Percentiles rank a stretch among this genome's conserved stretches.
phyloP scores from a whole-genome alignment of 2,888 invertebrate species.

The Habrosyne pyritoides region DNA sequence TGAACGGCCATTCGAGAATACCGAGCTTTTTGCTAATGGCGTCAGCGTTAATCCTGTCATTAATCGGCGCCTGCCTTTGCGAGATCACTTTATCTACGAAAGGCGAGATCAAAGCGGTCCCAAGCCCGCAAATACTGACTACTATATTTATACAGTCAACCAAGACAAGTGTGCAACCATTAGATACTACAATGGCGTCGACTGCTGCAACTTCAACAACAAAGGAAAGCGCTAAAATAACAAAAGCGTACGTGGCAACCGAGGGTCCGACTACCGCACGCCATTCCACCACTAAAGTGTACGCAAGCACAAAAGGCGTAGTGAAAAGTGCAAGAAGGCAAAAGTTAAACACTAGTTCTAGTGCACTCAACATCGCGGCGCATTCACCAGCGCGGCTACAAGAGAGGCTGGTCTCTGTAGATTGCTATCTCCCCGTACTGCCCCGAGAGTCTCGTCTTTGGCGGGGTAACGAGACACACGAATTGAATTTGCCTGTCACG shows the following conservation, averaged over 20 bases:
- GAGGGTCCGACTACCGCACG: slow-evolving; percentile 57
- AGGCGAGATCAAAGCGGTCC: slow-evolving; percentile 53
- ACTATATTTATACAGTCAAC: slow-evolving; percentile 48
- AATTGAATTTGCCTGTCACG: slow-evolving; percentile 86
- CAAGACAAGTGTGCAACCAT: slow-evolving; percentile 51
- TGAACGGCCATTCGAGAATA: slow-evolving; percentile 34
- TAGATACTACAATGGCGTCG: slow-evolving; percentile 56
- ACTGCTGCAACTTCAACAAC: slow-evolving; percentile 61
- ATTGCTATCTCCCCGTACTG: slow-evolving; percentile 86
- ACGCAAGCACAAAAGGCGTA: slow-evolving; percentile 64
- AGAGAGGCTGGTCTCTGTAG: slow-evolving; percentile 85
- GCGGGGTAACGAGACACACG: slow-evolving; percentile 89
- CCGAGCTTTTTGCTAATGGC: slow-evolving; percentile 49
- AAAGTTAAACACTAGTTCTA: slow-evolving; percentile 72
- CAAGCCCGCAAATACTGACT: slow-evolving; percentile 51
- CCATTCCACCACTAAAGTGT: slow-evolving; percentile 62
- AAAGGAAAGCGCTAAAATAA: slow-evolving; percentile 67
- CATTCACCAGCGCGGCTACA: slow-evolving; percentile 80
- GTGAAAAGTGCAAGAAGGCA: slow-evolving; percentile 74
- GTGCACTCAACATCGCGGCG: slow-evolving; percentile 51
- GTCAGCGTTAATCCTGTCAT: slow-evolving; percentile 56
- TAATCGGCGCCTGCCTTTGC: slow-evolving; percentile 54
- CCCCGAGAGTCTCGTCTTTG: slow-evolving; percentile 86
- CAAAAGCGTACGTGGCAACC: slow-evolving; percentile 60
- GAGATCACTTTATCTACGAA: slow-evolving; percentile 49